Percentiles rank a stretch among this genome's conserved stretches.
Conservation (phyloP, 2,113 vertebrate genomes). For the Lophius piscatorius region DNA sequence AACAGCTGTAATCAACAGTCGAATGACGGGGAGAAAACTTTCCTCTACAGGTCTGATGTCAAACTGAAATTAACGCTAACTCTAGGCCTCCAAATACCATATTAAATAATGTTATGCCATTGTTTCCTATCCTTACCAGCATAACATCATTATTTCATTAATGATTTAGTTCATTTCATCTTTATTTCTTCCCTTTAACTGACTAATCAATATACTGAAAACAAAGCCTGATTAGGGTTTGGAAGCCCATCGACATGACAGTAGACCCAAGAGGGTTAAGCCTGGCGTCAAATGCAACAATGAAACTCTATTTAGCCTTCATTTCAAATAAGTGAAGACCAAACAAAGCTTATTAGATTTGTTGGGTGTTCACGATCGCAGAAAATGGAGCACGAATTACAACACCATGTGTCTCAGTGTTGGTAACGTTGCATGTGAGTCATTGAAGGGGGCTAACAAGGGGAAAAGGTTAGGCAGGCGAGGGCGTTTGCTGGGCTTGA, state of each 20-base stretch:
- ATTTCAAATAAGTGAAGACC: constrained; percentile 8
- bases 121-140: no score
- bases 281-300: constrained; percentile 5
- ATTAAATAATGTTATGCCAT: no score
- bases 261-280: no score
- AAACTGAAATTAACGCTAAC: no score
- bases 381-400: constrained; percentile 18
- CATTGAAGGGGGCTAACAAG: constrained; percentile 14
- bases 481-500: constrained; percentile 29
- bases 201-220: no score
- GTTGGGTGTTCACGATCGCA: constrained; percentile 3
- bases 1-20: constrained; percentile 2
- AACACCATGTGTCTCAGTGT: constrained; percentile 8
- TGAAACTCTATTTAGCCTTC: constrained; percentile 19
- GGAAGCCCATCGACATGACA: no score
- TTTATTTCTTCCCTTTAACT: no score
- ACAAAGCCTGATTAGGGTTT: no score
- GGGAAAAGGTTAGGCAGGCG: constrained; percentile 45
- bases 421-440: constrained; percentile 4
- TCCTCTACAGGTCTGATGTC: no score
- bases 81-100: no score
- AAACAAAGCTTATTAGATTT: constrained; percentile 13
- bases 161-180: no score
- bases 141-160: no score
- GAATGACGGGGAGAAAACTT: constrained; percentile 5